A percentile compares a stretch with the other conserved stretches of the same genome.
phyloP scores from a whole-genome alignment of 2,113 vertebrate species.

The Cyprinodon brontotheroides region DNA sequence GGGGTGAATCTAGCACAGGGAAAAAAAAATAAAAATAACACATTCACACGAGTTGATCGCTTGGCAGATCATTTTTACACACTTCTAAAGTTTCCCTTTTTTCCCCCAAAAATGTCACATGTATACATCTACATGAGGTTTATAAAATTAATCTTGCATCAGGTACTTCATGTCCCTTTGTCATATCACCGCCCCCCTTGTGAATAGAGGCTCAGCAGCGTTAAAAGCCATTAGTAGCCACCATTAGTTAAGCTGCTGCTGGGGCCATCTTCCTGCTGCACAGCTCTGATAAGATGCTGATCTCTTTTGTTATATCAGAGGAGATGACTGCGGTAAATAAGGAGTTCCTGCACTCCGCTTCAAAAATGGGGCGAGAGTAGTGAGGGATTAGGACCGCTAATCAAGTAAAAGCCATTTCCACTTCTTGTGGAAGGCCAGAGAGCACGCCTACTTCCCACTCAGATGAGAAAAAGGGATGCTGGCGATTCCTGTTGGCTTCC shows the following conservation, averaged over 20 bases:
- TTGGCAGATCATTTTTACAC: background rate
- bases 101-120: background rate
- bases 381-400: constrained; percentile 53
- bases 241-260: constrained; percentile 57
- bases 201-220: constrained; percentile 27
- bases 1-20: constrained; percentile 85
- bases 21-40: constrained; percentile 15
- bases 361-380: constrained; percentile 37
- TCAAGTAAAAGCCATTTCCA: constrained; percentile 37
- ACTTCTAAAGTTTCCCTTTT: background rate
- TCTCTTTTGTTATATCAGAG: constrained; percentile 48
- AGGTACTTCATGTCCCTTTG: constrained; percentile 22
- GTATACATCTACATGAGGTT: constrained; percentile 8
- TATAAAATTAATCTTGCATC: constrained; percentile 22
- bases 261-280: constrained; percentile 62
- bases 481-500: constrained; percentile 28
- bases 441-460: constrained; percentile 27
- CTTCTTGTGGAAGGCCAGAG: constrained; percentile 44
- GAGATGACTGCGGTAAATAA: constrained; percentile 61
- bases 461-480: constrained; percentile 20
- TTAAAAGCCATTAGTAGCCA: constrained; percentile 59
- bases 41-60: constrained; percentile 2
- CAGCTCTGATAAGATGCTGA: constrained; percentile 68
- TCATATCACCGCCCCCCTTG: constrained; percentile 9
- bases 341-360: constrained; percentile 64